Percentiles rank a stretch among this genome's conserved stretches.
These are phyloP conservation scores for Apoderus coryli DNA, from an alignment of 2,888 invertebrate species.

Conservation along the genomic window DNA sequence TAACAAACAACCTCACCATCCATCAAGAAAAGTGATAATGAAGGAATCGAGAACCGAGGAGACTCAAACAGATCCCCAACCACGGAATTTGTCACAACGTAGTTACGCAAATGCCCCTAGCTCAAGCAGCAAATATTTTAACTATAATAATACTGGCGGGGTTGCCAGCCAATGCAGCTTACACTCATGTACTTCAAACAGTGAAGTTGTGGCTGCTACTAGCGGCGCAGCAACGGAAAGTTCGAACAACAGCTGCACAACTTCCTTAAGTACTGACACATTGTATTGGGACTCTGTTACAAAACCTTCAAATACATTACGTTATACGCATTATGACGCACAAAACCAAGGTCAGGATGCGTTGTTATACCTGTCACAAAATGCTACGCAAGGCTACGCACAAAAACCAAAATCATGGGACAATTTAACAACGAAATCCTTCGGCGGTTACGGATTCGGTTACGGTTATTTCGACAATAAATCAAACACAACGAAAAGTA, in stretches of 20 bases:
- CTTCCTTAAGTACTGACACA: slow-evolving; percentile 75
- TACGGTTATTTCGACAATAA: slow-evolving; percentile 59
- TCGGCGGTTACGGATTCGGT: slow-evolving; percentile 76
- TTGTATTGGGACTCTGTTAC: slow-evolving; percentile 58
- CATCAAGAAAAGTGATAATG: too few species aligned
- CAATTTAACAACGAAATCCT: slow-evolving; percentile 71
- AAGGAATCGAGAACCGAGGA: slow-evolving; percentile 33
- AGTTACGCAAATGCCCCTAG: slow-evolving; percentile 22
- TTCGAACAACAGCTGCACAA: slow-evolving; percentile 67
- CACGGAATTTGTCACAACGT: slow-evolving; percentile 27
- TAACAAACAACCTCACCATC: slow-evolving; percentile 45
- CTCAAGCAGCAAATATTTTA: slow-evolving; percentile 39
- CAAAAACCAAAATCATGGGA: slow-evolving; percentile 82
- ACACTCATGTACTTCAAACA: slow-evolving; percentile 71
- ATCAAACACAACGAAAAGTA: slow-evolving; percentile 22
- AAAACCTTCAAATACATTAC: slow-evolving; percentile 33
- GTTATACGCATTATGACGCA: slow-evolving; percentile 29
- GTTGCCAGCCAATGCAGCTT: slow-evolving; percentile 66
- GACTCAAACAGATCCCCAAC: slow-evolving; percentile 34
- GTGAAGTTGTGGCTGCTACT: slow-evolving; percentile 41
- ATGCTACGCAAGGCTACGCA: slow-evolving; percentile 32
- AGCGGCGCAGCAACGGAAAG: slow-evolving; percentile 53
- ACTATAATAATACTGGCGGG: slow-evolving; percentile 51
- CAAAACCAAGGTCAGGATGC: slow-evolving; percentile 28
- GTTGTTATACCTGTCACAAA: too few species aligned